Evolutionary conservation across 2,888 invertebrate genomes (phyloP).

Genomic region (Stenolophus ochropezus): DNA sequence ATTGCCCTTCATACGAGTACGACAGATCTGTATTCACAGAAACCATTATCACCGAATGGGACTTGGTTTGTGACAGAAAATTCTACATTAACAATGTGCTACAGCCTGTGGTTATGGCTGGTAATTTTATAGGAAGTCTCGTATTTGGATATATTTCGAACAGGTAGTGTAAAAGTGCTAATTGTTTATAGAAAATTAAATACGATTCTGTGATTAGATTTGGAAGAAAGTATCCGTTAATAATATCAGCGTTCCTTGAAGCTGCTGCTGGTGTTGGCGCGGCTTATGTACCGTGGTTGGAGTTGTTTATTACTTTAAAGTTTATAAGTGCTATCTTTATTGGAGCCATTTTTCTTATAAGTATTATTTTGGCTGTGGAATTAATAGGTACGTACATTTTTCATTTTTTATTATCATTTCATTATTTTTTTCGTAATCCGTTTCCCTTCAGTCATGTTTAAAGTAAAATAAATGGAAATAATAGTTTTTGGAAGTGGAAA

Average conservation of each 20-base stretch:
- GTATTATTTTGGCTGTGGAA: conserved; percentile 80
- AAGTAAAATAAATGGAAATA: no score
- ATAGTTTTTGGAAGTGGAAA: no score
- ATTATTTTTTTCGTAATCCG: no score
- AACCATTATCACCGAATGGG: conserved; percentile 78
- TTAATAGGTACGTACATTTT: conserved; percentile 76
- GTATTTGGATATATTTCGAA: conserved; percentile 78
- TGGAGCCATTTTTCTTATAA: conserved; percentile 82
- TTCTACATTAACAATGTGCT: conserved; percentile 75
- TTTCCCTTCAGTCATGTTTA: no score
- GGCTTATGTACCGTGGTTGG: conserved; percentile 76
- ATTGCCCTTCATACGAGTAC: conserved; percentile 70
- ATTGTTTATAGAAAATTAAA: background rate
- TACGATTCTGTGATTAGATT: conserved; percentile 69
- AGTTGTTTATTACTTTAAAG: conserved; percentile 77
- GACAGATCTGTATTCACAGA: conserved; percentile 75
- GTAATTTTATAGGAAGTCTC: conserved; percentile 77
- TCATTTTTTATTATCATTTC: no score
- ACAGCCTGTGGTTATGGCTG: conserved; percentile 76
- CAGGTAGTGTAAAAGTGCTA: background rate
- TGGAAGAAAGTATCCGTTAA: conserved; percentile 79
- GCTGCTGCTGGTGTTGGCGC: conserved; percentile 76
- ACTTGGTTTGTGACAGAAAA: conserved; percentile 77
- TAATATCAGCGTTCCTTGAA: conserved; percentile 77
- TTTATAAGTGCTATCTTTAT: conserved; percentile 78